Evolutionary conservation across 2,888 invertebrate species (phyloP), one percentile per base, ranked within the genome.

Genomic region (Nudaria mundana): DNA sequence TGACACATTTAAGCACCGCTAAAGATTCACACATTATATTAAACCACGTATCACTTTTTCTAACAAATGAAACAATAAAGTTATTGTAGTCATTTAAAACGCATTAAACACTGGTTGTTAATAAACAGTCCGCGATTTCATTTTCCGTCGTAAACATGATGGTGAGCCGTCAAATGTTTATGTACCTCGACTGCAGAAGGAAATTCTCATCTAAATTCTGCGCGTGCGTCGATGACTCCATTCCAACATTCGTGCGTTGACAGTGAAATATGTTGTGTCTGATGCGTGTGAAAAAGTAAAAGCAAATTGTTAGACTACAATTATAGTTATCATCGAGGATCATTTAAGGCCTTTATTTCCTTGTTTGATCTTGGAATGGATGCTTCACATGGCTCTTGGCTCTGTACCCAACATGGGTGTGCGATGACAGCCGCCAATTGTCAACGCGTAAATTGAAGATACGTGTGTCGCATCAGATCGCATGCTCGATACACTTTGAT

Each of bases 101-200:
- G 52, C 69, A 73, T 76, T 76, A 78, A 71, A 72, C n/a, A 75
- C 66, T 29, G 40, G 54, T 53, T 61, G 62, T 62, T 81, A 74
- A 68, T 66, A 81, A 73, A 76, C 81, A 76, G 62, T 48, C 49
- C 63, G 76, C 73, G 76, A 73, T 61, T 72, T 70, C 72, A 75
- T 83, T 81, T 79, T 81, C 84, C 83, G 81, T 79, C 83, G 85
- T 86, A 75, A 85, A 85, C 86, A 86, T 78, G 81, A 77, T 71
- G 66, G 71, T 63, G 65, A 61, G 66, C 66, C 70, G 76, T 72
- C 76, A 79, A 76, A 82, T 84, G 81, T 85, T 81, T 81, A 83
- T 85, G 80, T 76, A 82, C 82, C 68, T 76, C 76, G 73, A 75
- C 52, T 72, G 68, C 73, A 76, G 77, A 68, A 85, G 84, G 82